Base-by-base conservation (phyloP, 2,113 vertebrate species). In the Erythrocebus patas region DNA sequence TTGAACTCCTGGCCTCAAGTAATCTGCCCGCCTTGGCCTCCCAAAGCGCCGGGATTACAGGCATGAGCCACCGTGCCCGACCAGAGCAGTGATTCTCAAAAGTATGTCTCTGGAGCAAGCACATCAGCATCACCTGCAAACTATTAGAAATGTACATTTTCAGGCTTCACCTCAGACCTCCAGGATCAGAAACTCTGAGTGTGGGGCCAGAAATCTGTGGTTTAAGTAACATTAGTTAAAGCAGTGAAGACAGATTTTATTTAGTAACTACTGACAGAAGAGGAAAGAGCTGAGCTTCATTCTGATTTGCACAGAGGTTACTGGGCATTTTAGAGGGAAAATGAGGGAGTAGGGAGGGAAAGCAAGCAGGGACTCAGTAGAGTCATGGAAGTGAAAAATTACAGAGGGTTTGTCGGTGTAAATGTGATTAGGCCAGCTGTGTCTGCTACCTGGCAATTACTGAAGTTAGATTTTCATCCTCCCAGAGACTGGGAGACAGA, bases 181-280 rank as follows among this genome's bases (percentile, higher is more conserved):
- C 10, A 92, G 68, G 75, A 87, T 92, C 22, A 32, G 87, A 90
- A 90, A 96, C n/a, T 66, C 45, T 83, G 17, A 17, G 18, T 52
- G 35, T 68, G n/a, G 13, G 10, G 20, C 32, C n/a, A 95, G 64
- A 43, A 91, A 55, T 95, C 17, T 48, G 16, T 40, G 45, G 55
- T 89, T 89, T 92, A 48, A 88, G 23, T 82, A 50, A 55, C 73
- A 85, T 78, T 61, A 82, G 59, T 88, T 91, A 90, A 96, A 93
- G 48, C 38, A 48, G 30, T 70, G 25, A 88, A 73, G 72, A 88
- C 32, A 93, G 82, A 80, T 68, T 95, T 87, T 89, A 57, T 78
- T 91, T 23, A 38, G 27, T 91, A 78, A 40, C 72, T 75, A 72
- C 20, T 83, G 55, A 35, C 35, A 45, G 25, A 43, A 93, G 59